Percentiles rank a stretch among this genome's conserved stretches.
These are phyloP conservation scores for Orthosia cruda DNA, from an alignment of 2,888 invertebrate genomes.

Conservation along the genomic window DNA sequence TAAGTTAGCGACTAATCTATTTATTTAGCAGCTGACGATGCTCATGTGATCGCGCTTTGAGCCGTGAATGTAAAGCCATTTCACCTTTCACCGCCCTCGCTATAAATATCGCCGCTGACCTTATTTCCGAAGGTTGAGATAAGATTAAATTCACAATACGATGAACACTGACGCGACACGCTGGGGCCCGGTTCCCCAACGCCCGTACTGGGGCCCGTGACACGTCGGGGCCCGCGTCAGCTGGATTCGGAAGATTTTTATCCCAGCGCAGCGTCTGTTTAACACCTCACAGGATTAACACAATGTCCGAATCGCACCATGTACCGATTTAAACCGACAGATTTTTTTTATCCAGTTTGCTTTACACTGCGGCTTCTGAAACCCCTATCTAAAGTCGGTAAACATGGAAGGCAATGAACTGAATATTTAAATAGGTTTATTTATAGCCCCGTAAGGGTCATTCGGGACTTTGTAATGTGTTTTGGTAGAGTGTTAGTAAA, in stretches of 20 bases:
- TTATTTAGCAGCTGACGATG: no score
- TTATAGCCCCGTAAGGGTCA: not conserved
- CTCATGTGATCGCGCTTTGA: not conserved
- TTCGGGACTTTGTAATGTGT: conserved; percentile 5
- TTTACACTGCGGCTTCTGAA: not conserved
- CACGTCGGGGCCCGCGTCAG: no score
- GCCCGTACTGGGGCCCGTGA: not conserved
- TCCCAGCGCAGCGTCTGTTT: conserved; percentile 1
- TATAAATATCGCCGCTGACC: conserved; percentile 4
- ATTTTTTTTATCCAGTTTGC: not conserved
- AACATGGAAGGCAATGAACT: conserved; percentile 6
- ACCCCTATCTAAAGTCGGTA: not conserved
- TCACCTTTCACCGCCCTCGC: not conserved
- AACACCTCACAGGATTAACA: no score
- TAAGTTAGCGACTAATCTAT: not conserved
- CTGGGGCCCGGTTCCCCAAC: not conserved
- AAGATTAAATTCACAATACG: not conserved
- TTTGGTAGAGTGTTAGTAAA: not conserved
- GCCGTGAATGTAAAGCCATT: not conserved
- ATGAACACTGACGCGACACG: not conserved
- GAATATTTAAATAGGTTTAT: conserved; percentile 19
- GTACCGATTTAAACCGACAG: not conserved
- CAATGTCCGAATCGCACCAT: no score
- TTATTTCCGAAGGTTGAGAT: conserved; percentile 7
- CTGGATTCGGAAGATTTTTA: not conserved